Percentiles rank a stretch among this genome's conserved stretches.
Conservation (phyloP, 2,113 vertebrate genomes). For the Notiomystis cincta region DNA sequence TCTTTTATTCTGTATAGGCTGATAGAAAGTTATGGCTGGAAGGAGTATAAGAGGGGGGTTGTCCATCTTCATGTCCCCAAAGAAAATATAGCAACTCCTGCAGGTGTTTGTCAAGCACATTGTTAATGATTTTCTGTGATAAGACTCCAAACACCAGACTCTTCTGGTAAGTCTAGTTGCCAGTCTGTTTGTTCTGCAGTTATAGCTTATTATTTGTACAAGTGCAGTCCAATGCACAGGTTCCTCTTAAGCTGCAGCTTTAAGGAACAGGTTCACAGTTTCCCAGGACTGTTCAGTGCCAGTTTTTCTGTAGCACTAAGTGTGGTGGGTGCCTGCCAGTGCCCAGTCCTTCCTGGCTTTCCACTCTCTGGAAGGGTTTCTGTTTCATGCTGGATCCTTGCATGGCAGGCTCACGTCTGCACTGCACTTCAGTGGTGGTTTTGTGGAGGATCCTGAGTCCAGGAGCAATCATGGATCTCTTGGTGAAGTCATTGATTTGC, state of each 20-base stretch:
- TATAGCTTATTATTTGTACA: not conserved
- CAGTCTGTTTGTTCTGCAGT: not conserved
- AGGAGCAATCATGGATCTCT: accelerated
- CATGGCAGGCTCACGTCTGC: not conserved
- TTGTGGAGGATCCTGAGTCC: not conserved
- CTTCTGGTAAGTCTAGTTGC: not conserved
- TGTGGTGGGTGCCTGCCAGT: not conserved
- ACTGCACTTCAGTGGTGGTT: not conserved
- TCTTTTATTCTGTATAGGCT: not conserved
- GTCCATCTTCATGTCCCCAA: accelerated
- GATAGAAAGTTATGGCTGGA: not conserved
- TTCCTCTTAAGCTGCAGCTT: not conserved
- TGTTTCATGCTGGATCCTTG: not conserved
- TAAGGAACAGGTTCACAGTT: not conserved
- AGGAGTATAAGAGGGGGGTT: not conserved
- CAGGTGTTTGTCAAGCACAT: not conserved
- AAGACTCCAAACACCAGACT: not conserved
- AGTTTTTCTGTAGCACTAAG: not conserved
- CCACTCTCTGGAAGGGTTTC: not conserved
- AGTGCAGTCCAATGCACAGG: accelerated
- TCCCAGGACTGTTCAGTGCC: not conserved
- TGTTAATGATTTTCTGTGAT: not conserved
- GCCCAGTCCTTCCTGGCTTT: not conserved
- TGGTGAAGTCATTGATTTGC: not conserved
- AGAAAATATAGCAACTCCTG: not conserved